Evolutionary conservation across 2,797 vertebrate genomes (phyloP).

Genomic region (Crenichthys baileyi): DNA sequence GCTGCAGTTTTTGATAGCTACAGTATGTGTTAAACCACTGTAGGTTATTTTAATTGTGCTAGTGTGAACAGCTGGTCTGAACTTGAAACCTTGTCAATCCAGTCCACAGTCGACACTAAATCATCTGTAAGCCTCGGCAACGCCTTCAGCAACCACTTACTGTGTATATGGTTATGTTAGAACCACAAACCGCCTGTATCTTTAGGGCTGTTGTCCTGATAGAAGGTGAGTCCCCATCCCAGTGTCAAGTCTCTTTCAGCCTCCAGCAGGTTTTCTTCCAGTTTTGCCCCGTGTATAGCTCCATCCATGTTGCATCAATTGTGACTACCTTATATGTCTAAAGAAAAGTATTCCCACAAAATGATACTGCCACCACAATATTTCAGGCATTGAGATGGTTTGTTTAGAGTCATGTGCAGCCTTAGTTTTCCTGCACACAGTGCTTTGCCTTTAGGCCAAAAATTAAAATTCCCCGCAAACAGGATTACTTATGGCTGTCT

Average conservation of each 20-base stretch:
- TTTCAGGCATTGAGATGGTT: too few species aligned
- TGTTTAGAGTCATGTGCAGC: too few species aligned
- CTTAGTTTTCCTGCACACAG: too few species aligned
- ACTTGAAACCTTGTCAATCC: slow-evolving; percentile 13
- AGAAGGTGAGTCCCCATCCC: background rate
- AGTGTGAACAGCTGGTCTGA: slow-evolving; percentile 16
- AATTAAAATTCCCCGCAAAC: background rate
- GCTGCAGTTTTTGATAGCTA: slow-evolving; percentile 57
- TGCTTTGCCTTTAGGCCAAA: background rate
- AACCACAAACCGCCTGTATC: background rate
- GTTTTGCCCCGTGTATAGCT: too few species aligned
- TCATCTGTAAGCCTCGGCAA: slow-evolving; percentile 14
- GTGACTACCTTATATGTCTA: too few species aligned
- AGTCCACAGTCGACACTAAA: background rate
- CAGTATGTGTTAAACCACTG: slow-evolving; percentile 53
- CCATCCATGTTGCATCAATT: too few species aligned
- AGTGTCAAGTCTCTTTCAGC: background rate
- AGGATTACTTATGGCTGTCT: background rate
- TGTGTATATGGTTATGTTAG: background rate
- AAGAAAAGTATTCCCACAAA: too few species aligned
- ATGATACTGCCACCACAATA: too few species aligned
- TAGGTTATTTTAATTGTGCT: slow-evolving; percentile 27
- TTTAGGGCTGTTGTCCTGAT: background rate
- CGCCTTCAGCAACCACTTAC: background rate
- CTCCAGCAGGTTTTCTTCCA: background rate